A percentile compares a stretch with the other conserved stretches of the same genome.
Evolutionary conservation across 2,888 invertebrate species (phyloP).

Genomic region (Corythucha ciliata): DNA sequence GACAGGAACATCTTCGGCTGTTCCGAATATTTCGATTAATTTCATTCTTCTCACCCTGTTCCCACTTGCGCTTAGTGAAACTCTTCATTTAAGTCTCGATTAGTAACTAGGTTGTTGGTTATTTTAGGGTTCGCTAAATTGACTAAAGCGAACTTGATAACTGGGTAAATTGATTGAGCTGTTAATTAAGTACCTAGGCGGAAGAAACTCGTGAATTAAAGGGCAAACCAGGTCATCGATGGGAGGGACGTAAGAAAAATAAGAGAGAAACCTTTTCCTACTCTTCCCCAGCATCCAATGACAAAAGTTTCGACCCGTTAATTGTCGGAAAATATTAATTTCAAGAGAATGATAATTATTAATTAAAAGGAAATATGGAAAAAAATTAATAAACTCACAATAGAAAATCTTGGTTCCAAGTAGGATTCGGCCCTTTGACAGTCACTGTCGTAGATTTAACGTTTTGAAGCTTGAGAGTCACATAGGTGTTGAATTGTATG

Average conservation of each 20-base stretch:
- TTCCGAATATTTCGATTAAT: too few relatives aligned
- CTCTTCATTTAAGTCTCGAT: too few relatives aligned
- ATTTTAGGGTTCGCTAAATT: too few relatives aligned
- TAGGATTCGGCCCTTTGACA: constrained; percentile 90
- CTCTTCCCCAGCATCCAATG: neutral
- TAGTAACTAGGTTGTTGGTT: too few relatives aligned
- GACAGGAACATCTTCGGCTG: too few relatives aligned
- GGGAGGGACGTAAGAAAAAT: neutral
- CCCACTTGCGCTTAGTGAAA: too few relatives aligned
- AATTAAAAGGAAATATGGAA: constrained; percentile 1
- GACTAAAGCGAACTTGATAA: too few relatives aligned
- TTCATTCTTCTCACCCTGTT: too few relatives aligned
- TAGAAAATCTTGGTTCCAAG: constrained; percentile 98
- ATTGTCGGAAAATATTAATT: neutral
- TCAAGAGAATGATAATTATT: neutral
- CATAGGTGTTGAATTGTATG: constrained; percentile 91
- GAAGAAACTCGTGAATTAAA: neutral
- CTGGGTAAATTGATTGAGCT: too few relatives aligned
- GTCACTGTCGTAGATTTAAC: constrained; percentile 96
- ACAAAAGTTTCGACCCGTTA: neutral
- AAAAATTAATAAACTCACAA: constrained; percentile 89
- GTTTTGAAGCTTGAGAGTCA: constrained; percentile 92
- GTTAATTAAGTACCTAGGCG: neutral
- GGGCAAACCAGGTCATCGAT: neutral
- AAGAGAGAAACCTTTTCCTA: neutral